Evolutionary conservation across 1,140 invertebrate genomes (phyloP), one percentile per base, ranked within the genome.

Genomic region (Caenorhabditis tropicalis): DNA sequence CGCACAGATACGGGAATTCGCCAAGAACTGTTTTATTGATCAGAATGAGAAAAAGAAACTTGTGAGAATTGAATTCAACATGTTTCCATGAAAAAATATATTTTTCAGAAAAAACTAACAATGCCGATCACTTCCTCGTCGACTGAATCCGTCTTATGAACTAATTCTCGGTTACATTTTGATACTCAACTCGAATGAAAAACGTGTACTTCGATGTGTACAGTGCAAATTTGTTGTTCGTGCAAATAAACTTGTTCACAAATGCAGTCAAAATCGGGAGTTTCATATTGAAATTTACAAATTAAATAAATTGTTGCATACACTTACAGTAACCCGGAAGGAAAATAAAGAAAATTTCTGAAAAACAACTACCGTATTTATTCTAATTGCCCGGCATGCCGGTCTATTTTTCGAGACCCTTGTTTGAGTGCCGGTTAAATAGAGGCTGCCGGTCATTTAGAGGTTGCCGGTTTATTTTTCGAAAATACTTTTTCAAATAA

Each of bases 41-140:
- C 65, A 74, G n/a, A 74, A 43, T 43, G 65, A 74, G 65, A 74
- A 74, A n/a, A 74, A 74, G n/a, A 74, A 74, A 24, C n/a, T 74
- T 33, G 65, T 74, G 43, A 12, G 65, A 16, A 21, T 0, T 33
- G 29, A n/a, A 65, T 27, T n/a, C 29, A n/a, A 12, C 5, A 33
- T 3, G 31, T 16, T 19, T 7, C 5, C 19, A 9, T n/a, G 3
- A 16, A 65, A 16, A 15, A 16, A 9, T 36, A 4, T 36, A 16
- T 21, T 21, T 74, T 74, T 74, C 36, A 74, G 65, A 31, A 31
- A 43, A 74, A 74, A 24, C 65, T 74, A 39, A 74, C 65, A 43
- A 74, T 74, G 33, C 65, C 33, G 4, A 31, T 43, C 36, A 21
- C 36, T 10, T 74, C 65, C 5, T 74, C 65, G 9, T 74, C 33